Conservation (phyloP, 1,140 invertebrate genomes). For the Pachyrhynchus sulphureomaculatus region DNA sequence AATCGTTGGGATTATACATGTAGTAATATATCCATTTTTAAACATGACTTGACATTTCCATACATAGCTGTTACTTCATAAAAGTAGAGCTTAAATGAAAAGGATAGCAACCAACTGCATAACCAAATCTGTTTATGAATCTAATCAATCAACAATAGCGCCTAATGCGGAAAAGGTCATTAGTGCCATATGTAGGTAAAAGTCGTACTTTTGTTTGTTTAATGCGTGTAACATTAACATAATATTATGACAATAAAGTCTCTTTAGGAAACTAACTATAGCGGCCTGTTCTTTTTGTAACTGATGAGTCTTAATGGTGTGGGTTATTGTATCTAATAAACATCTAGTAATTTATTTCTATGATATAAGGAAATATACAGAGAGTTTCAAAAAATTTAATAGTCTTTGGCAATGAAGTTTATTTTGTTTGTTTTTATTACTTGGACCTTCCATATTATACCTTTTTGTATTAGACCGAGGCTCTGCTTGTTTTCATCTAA, state of each 20-base stretch:
- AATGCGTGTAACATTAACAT: neutral
- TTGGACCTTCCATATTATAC: too few species aligned
- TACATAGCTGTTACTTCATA: slow-evolving; percentile 1
- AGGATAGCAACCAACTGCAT: neutral
- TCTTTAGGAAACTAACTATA: neutral
- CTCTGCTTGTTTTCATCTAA: too few species aligned
- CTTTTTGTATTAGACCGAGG: too few species aligned
- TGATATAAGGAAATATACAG: too few species aligned
- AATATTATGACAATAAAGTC: neutral
- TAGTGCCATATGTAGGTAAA: slow-evolving; percentile 10
- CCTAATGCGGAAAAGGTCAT: slow-evolving; percentile 8
- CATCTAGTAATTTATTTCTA: too few species aligned
- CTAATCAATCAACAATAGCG: slow-evolving; percentile 6
- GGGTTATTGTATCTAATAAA: too few species aligned
- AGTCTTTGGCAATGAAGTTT: too few species aligned
- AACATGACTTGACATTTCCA: neutral
- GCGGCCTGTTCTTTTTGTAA: neutral
- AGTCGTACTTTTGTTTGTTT: neutral
- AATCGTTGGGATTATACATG: too few species aligned
- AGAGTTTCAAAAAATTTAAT: too few species aligned
- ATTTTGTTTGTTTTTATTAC: too few species aligned
- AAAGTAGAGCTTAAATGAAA: neutral
- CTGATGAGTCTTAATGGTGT: too few species aligned
- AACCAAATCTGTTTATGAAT: neutral
- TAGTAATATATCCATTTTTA: too few species aligned